Percentiles rank a stretch among this genome's conserved stretches.
phyloP scores from a whole-genome alignment of 2,888 invertebrate genomes.

The Prosapia bicincta region DNA sequence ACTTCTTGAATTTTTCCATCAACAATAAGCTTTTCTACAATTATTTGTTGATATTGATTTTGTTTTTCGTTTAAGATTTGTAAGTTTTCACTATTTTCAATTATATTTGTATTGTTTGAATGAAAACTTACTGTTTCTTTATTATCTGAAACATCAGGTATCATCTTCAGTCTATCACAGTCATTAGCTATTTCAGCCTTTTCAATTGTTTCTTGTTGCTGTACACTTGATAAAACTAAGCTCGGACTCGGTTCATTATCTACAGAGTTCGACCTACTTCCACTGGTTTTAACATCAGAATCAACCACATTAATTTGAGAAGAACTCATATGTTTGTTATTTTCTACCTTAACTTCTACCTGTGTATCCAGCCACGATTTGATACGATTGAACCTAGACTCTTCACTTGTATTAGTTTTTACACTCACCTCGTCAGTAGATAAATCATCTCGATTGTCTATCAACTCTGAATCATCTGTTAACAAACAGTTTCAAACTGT shows the following conservation, averaged over 20 bases:
- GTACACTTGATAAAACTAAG: not conserved
- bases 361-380: conserved; percentile 34
- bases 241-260: not conserved
- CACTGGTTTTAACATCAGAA: not conserved
- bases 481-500: conserved; percentile 26
- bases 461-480: conserved; percentile 28
- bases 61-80: not conserved
- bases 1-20: conserved; percentile 26
- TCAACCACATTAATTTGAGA: conserved; percentile 16
- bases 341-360: not conserved
- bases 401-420: conserved; percentile 29
- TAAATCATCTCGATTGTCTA: conserved; percentile 32
- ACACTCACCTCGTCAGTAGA: conserved; percentile 38
- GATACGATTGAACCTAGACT: conserved; percentile 29
- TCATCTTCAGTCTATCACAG: not conserved
- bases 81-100: not conserved
- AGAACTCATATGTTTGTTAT: not conserved
- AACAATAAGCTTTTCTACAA: conserved; percentile 24
- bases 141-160: not conserved
- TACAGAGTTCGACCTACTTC: not conserved
- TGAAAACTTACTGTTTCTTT: not conserved
- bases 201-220: not conserved
- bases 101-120: not conserved
- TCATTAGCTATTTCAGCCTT: not conserved
- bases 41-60: conserved; percentile 3